A percentile compares a stretch with the other conserved stretches of the same genome.
These are phyloP conservation scores for Sycophaga agraensis DNA, from an alignment of 1,140 invertebrate genomes.

Conservation along the genomic window DNA sequence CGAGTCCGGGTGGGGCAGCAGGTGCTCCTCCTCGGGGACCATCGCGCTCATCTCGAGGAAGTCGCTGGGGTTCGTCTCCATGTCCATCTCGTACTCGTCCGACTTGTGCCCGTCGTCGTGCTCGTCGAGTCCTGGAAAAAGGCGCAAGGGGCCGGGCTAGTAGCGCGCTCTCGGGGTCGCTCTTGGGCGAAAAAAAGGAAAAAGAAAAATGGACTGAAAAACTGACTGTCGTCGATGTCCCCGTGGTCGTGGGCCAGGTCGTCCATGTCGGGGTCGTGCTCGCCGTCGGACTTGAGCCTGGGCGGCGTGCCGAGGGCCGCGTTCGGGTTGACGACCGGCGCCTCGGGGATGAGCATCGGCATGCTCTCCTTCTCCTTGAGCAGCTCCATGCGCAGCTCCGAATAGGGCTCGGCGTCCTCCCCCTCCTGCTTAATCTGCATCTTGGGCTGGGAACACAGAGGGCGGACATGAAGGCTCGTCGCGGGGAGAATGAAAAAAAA, in stretches of 20 bases:
- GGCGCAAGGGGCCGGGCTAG: too few relatives aligned
- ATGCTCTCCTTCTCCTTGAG: constrained; percentile 46
- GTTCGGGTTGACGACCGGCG: constrained; percentile 56
- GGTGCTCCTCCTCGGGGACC: constrained; percentile 22
- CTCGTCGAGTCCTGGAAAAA: constrained; percentile 44
- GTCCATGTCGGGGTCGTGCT: constrained; percentile 50
- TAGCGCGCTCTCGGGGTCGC: too few relatives aligned
- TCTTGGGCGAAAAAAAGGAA: too few relatives aligned
- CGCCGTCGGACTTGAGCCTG: constrained; percentile 53
- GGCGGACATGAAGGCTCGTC: too few relatives aligned
- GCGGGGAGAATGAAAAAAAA: too few relatives aligned
- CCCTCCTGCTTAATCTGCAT: constrained; percentile 12
- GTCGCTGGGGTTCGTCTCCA: constrained; percentile 57
- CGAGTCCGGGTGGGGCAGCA: constrained; percentile 26
- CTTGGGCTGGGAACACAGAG: constrained; percentile 3
- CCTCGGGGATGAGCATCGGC: constrained; percentile 54
- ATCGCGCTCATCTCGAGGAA: constrained; percentile 24
- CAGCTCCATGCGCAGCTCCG: constrained; percentile 41
- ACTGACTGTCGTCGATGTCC: not conserved
- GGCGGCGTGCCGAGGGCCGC: constrained; percentile 55
- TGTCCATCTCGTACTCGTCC: constrained; percentile 56
- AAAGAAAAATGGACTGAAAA: too few relatives aligned
- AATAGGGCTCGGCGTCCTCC: constrained; percentile 33
- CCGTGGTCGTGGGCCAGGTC: constrained; percentile 31
- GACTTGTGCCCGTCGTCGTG: constrained; percentile 51